Conservation (phyloP, 2,888 invertebrate genomes). For the Trisateles emortualis region DNA sequence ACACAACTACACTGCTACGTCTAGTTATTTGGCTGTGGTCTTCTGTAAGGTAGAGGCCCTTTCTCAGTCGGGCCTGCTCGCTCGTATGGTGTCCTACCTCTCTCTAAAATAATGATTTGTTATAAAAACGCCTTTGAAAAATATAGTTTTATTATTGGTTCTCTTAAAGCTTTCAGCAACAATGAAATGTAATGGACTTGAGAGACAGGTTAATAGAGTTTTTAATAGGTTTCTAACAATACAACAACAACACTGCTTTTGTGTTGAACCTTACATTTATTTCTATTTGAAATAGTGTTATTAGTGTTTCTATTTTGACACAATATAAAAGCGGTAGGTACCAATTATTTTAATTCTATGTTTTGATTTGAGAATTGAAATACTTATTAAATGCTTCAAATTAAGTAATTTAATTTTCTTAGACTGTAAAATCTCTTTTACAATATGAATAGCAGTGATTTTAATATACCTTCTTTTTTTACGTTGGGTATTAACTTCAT, state of each 20-base stretch:
- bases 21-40: too few species aligned
- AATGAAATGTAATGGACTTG: slow-evolving; percentile 37
- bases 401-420: too few species aligned
- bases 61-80: too few species aligned
- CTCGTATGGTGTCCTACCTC: too few species aligned
- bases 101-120: too few species aligned
- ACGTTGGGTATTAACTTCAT: too few species aligned
- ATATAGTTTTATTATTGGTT: slow-evolving; percentile 28
- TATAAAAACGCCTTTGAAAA: not conserved
- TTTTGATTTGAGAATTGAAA: not conserved
- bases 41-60: too few species aligned
- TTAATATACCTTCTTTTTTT: too few species aligned
- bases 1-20: too few species aligned
- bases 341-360: not conserved
- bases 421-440: too few species aligned
- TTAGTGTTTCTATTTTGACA: not conserved
- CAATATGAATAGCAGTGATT: too few species aligned
- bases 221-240: slow-evolving; percentile 47
- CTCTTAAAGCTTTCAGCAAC: slow-evolving; percentile 36
- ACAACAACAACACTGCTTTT: slow-evolving; percentile 29
- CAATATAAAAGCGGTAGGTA: not conserved
- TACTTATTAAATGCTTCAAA: too few species aligned
- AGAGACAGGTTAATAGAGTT: slow-evolving; percentile 49
- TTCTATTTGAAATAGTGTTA: slow-evolving; percentile 14
- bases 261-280: slow-evolving; percentile 25